Conservation (phyloP, 2,113 vertebrate species). For the Zapornia atra region DNA sequence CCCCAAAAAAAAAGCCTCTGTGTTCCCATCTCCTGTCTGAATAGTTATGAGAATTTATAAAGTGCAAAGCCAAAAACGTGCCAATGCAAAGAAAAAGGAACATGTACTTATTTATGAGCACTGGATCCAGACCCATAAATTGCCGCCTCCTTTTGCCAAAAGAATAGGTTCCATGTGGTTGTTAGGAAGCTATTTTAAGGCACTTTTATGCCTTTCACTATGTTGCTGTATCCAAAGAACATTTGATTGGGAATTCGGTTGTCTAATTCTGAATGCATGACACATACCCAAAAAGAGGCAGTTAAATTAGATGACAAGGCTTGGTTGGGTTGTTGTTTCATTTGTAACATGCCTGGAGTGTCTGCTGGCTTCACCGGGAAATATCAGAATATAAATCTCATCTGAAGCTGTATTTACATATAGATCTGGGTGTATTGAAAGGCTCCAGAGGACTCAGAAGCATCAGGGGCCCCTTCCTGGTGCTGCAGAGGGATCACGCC, state of each 20-base stretch:
- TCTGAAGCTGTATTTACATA: background rate
- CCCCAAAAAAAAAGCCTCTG: background rate
- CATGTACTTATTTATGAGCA: background rate
- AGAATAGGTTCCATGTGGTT: background rate
- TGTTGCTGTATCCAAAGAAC: background rate
- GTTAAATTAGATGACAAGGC: background rate
- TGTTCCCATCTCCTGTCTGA: background rate
- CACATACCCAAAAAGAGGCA: background rate
- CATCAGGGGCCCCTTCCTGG: background rate
- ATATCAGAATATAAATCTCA: background rate
- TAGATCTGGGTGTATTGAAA: background rate
- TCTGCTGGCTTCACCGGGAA: background rate
- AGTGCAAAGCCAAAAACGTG: background rate
- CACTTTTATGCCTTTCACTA: background rate
- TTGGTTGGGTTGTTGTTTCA: background rate
- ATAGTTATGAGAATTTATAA: background rate
- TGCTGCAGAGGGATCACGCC: background rate
- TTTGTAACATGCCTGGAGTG: background rate
- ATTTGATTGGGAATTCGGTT: background rate
- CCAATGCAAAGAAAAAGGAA: background rate
- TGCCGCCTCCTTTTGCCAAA: constrained; percentile 2
- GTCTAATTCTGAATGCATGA: background rate
- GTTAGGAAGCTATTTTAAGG: background rate
- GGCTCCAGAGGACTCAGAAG: background rate
- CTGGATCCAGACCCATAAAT: constrained; percentile 9